Evolutionary conservation across 2,113 vertebrate genomes (phyloP), one percentile per base, ranked within the genome.

Genomic region (Phylloscopus trochiloides): DNA sequence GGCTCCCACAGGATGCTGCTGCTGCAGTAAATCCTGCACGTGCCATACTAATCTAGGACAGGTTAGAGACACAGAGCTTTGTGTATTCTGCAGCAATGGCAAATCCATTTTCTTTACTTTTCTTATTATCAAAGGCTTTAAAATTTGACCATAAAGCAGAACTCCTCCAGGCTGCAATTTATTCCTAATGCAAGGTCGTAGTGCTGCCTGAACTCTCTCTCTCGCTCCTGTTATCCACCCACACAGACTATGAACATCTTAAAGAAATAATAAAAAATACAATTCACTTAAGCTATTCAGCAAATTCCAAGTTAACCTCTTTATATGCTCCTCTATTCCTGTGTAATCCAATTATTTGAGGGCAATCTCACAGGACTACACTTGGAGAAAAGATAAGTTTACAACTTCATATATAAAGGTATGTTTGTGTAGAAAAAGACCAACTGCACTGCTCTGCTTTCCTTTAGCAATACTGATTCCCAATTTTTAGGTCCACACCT

Each of bases 131-230:
- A 92, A 85, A 90, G 74, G 77, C 43, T 95, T 93, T 86, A 92
- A 92, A 92, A 90, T 73, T 40, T 73, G 78, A 52, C 93, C 76
- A 86, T 58, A 83, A 91, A 96, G 67, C 63, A 71, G 45, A 94
- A 88, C 38, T 76, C 63, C 90, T 92, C 50, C 90, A 78, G 91
- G 83, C 92, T 94, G 77, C 68, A 83, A 96, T 92, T 91, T 94
- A 86, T 76, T 91, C 47, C 89, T 92, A 67, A 94, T 57, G 67
- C 57, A 58, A 86, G 66, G 70, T 72, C 32, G 21, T 14, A 3
- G 19, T 12, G 78, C 74, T 72, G 90, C 78, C 72, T 67, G 78
- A 83, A 29, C 48, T 77, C 45, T 48, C 59, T 34, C n/a, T n/a
- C 42, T n/a, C 21, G 17, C 14, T 62, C 28, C 80, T 67, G 52